Conservation (phyloP, 2,113 vertebrate genomes). For the Labeo catla region DNA sequence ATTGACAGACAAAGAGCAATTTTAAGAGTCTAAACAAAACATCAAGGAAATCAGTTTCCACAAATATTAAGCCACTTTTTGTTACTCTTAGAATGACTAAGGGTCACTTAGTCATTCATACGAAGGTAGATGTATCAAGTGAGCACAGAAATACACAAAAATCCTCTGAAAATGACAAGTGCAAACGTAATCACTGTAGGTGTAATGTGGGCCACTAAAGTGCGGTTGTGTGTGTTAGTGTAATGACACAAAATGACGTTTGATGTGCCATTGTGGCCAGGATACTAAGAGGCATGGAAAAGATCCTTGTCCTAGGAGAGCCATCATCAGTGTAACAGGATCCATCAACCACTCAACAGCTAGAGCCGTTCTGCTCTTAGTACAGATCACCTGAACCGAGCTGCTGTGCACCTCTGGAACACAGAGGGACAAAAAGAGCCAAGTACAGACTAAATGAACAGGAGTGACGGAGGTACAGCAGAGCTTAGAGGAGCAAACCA, state of each 20-base stretch:
- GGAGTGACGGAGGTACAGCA: background rate
- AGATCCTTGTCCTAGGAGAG: conserved; percentile 13
- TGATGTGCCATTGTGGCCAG: conserved; percentile 4
- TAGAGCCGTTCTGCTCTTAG: background rate
- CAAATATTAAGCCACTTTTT: background rate
- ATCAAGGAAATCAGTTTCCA: background rate
- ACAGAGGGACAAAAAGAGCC: background rate
- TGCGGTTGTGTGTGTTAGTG: background rate
- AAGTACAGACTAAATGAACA: background rate
- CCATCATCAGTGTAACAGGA: conserved; percentile 18
- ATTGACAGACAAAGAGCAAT: conserved; percentile 7
- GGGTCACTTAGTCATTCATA: background rate
- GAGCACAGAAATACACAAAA: conserved; percentile 44
- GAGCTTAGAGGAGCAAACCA: conserved; percentile 12
- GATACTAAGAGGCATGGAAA: background rate
- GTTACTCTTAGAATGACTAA: background rate
- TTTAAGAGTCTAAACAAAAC: background rate
- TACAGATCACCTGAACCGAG: background rate
- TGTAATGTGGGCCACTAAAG: background rate
- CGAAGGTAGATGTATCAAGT: conserved; percentile 18
- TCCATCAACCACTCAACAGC: conserved; percentile 23
- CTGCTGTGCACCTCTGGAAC: background rate
- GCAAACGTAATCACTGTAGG: conserved; percentile 5
- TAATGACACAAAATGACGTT: conserved; percentile 21
- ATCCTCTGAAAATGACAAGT: background rate